phyloP scores from a whole-genome alignment of 2,113 vertebrate species.

The Theristicus caerulescens region DNA sequence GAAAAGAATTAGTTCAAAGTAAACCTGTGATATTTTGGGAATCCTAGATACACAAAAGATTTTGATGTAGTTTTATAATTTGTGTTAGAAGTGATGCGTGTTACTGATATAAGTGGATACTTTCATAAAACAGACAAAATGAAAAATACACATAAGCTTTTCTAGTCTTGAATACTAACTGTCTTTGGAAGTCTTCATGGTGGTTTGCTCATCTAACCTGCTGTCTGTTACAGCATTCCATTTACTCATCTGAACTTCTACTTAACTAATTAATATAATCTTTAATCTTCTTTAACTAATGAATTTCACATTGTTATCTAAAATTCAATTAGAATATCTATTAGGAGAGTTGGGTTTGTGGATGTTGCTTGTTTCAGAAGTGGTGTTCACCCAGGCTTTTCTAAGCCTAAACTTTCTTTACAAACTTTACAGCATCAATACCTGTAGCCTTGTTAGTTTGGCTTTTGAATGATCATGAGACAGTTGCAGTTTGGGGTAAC shows the following conservation, averaged over 20 bases:
- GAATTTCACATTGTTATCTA: background rate
- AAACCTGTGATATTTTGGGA: background rate
- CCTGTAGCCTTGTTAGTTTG: background rate
- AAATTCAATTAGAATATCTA: background rate
- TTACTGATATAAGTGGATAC: background rate
- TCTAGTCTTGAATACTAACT: background rate
- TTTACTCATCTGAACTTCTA: background rate
- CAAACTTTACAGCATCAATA: background rate
- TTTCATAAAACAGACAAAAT: background rate
- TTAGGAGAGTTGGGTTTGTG: background rate
- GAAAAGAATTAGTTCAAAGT: background rate
- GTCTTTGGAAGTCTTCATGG: background rate
- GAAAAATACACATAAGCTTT: background rate
- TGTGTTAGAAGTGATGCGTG: background rate
- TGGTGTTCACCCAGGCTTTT: background rate
- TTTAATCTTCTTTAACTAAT: background rate
- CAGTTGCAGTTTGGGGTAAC: background rate
- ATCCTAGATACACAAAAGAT: background rate
- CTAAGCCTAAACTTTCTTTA: background rate
- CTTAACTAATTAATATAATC: background rate
- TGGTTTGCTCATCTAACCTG: background rate
- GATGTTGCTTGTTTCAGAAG: background rate
- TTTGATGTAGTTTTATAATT: background rate
- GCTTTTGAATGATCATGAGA: background rate
- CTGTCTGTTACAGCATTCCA: background rate